Base-by-base conservation (phyloP, 1,140 invertebrate genomes). In the Ooceraea biroi region DNA sequence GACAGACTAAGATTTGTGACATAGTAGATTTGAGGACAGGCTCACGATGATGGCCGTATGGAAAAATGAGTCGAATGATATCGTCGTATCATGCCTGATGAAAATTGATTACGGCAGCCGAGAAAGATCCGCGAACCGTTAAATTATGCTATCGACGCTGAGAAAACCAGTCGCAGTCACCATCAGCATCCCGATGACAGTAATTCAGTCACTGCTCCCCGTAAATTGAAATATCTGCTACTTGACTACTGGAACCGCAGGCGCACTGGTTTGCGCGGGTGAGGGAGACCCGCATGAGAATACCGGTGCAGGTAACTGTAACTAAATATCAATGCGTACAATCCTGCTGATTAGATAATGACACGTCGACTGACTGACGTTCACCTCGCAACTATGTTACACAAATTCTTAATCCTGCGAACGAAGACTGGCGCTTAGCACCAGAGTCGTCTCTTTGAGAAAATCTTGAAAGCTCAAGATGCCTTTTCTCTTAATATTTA, bases 191-290 rank as follows among this genome's bases (percentile, higher is more conserved):
- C 17, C 19, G 22, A 3, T 22, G 22, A 74, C 25, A 57, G n/a
- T 87, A 77, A 83, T 74, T 83, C 66, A 85, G 73, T 83, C 78
- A 71, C 72, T 57, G 41, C 50, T 69, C n/a, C n/a, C n/a, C n/a
- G 78, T 88, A 76, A 86, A 88, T 83, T 80, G 77, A 36, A 87
- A 85, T 77, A 84, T 84, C 71, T 65, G n/a, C 10, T 71, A 5
- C 22, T 25, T 5, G 1, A 41, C 25, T 30, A 36, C 25, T 41
- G 46, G 10, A 30, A 14, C n/a, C 50, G 46, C 48, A 55, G n/a
- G 14, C 63, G n/a, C 11, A 11, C 7, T 41, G n/a, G 36, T 65
- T 44, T 41, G 41, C 2, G 36, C 25, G 11, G 50, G 50, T 5
- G 50, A 41, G 12, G 66, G 46, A 27, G 25, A 69, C 17, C 30